Evolutionary conservation across 2,888 invertebrate species (phyloP).

Genomic region (Sminthurinus aureus): DNA sequence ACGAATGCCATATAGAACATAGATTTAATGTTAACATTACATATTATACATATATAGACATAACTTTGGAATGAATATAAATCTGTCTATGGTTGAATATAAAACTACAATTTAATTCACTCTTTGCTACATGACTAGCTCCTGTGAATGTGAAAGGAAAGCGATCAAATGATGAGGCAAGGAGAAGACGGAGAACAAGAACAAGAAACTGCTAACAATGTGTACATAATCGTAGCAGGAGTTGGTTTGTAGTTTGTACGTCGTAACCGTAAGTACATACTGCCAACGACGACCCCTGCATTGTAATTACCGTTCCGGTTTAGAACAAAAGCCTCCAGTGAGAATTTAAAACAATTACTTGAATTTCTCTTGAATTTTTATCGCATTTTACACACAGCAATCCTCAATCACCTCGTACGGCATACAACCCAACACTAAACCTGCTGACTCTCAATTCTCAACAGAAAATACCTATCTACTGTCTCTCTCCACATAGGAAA

Average conservation of each 20-base stretch:
- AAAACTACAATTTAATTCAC: conserved; percentile 13
- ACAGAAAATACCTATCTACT: conserved; percentile 2
- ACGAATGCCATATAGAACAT: not conserved
- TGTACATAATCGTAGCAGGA: not conserved
- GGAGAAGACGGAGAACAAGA: not conserved
- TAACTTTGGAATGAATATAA: not conserved
- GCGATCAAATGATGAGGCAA: not conserved
- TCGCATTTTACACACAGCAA: conserved; percentile 36
- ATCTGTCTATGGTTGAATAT: not conserved
- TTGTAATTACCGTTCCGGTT: conserved; percentile 47
- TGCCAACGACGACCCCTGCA: conserved; percentile 35
- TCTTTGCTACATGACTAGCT: conserved; percentile 24
- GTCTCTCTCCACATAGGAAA: not conserved
- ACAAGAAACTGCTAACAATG: conserved; percentile 10
- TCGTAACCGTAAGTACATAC: conserved; percentile 34
- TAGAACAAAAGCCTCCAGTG: conserved; percentile 50
- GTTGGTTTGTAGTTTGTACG: conserved; percentile 19
- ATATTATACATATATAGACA: not conserved
- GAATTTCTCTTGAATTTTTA: conserved; percentile 56
- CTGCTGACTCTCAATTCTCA: no score
- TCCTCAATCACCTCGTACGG: conserved; percentile 36
- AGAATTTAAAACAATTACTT: conserved; percentile 59
- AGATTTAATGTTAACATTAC: no score
- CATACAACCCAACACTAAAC: no score
- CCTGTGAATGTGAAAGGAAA: conserved; percentile 19